A percentile compares a stretch with the other conserved stretches of the same genome.
phyloP scores from a whole-genome alignment of 2,888 invertebrate genomes.

The Syrista parreyssii region DNA sequence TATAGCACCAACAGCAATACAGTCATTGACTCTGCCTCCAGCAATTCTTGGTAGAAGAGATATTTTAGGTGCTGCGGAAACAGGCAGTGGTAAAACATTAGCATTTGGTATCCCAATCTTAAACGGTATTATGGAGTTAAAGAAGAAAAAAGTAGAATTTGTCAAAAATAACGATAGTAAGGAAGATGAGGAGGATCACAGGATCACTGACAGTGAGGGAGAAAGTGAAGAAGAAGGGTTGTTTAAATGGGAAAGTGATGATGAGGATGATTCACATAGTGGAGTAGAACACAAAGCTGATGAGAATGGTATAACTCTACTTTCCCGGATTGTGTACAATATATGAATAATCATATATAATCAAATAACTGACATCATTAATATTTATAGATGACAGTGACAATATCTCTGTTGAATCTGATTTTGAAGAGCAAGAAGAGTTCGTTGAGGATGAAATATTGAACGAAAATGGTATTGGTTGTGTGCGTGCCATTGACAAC shows the following conservation, averaged over 20 bases:
- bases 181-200: slow-evolving; percentile 20
- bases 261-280: background rate
- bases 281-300: background rate
- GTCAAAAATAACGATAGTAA: slow-evolving; percentile 57
- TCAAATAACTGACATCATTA: background rate
- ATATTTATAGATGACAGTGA: background rate
- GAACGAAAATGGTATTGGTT: slow-evolving; percentile 65
- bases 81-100: slow-evolving; percentile 98
- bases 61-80: slow-evolving; percentile 98
- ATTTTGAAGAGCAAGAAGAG: slow-evolving; percentile 43
- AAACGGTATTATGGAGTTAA: slow-evolving; percentile 81
- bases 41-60: slow-evolving; percentile 90
- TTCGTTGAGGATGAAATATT: slow-evolving; percentile 10
- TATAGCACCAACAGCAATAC: slow-evolving; percentile 88
- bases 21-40: slow-evolving; percentile 81
- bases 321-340: background rate
- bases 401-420: slow-evolving; percentile 23
- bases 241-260: background rate
- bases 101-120: slow-evolving; percentile 97
- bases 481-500: slow-evolving; percentile 72
- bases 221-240: background rate
- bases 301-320: background rate
- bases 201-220: slow-evolving; percentile 27
- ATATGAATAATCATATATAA: background rate
- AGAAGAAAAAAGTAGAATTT: slow-evolving; percentile 67